A percentile compares a stretch with the other conserved stretches of the same genome.
phyloP scores from a whole-genome alignment of 1,140 invertebrate species.

The Battus philenor region DNA sequence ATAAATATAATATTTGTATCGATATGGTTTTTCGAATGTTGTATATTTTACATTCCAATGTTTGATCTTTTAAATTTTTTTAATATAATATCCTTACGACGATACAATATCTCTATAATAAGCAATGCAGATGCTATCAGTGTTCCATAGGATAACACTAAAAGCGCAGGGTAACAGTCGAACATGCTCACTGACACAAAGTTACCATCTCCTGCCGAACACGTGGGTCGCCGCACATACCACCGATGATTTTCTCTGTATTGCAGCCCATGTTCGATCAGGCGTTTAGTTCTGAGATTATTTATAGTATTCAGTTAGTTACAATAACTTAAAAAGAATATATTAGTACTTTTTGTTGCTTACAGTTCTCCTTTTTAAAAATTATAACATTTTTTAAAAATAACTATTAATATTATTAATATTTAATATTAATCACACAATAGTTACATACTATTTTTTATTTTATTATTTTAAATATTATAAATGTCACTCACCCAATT shows the following conservation, averaged over 20 bases:
- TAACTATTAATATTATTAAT: too few species aligned
- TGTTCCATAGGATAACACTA: conserved; percentile 64
- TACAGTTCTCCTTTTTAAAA: too few species aligned
- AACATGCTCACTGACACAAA: conserved; percentile 79
- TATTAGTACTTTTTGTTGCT: too few species aligned
- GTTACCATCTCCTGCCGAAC: conserved; percentile 63
- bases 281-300: conserved; percentile 76
- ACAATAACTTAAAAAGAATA: too few species aligned
- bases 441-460: too few species aligned
- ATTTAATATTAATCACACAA: too few species aligned
- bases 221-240: conserved; percentile 79
- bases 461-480: too few species aligned
- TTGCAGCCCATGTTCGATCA: conserved; percentile 79
- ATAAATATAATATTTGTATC: too few species aligned
- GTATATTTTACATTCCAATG: too few species aligned
- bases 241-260: conserved; percentile 73
- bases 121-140: conserved; percentile 35
- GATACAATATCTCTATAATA: conserved; percentile 30
- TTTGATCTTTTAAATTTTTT: background rate
- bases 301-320: too few species aligned
- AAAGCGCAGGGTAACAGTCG: conserved; percentile 72
- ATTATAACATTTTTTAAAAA: too few species aligned
- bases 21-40: too few species aligned
- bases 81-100: conserved; percentile 17
- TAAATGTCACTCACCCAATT: conserved; percentile 78